A percentile compares a stretch with the other conserved stretches of the same genome.
Evolutionary conservation across 2,888 invertebrate genomes (phyloP).

Genomic region (Leucania comma): DNA sequence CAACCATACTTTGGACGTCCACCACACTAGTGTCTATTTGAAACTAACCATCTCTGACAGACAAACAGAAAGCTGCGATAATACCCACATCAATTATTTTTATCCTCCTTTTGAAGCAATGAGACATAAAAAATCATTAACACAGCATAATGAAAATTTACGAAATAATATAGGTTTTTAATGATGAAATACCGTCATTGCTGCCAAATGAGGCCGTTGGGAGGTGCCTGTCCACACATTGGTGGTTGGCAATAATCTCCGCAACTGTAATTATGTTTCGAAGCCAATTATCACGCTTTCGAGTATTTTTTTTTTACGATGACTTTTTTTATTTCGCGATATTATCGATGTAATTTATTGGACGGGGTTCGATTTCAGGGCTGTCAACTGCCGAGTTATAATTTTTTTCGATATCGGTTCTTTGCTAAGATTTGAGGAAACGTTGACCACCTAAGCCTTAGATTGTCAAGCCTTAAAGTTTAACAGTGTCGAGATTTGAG

Average conservation of each 20-base stretch:
- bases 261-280: constrained; percentile 54
- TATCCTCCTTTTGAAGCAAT: background rate
- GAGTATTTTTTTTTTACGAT: constrained; percentile 44
- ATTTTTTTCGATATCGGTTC: no score
- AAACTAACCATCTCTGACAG: background rate
- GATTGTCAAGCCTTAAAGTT: no score
- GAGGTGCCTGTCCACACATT: constrained; percentile 43
- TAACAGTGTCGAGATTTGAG: no score
- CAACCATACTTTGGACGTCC: no score
- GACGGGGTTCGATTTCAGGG: constrained; percentile 54
- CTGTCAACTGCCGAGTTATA: constrained; percentile 9
- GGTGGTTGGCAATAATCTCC: constrained; percentile 34
- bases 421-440: no score
- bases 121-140: constrained; percentile 8
- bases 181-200: constrained; percentile 37
- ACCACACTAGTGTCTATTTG: background rate
- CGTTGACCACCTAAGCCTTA: no score
- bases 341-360: constrained; percentile 66
- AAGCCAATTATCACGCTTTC: constrained; percentile 57
- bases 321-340: constrained; percentile 61
- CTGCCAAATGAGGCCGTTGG: constrained; percentile 39
- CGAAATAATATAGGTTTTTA: constrained; percentile 31
- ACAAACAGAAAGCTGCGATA: background rate
- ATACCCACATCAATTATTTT: background rate
- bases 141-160: constrained; percentile 7